A percentile compares a stretch with the other conserved stretches of the same genome.
phyloP scores from a whole-genome alignment of 1,140 invertebrate species.

The Brachionus manjavacas region DNA sequence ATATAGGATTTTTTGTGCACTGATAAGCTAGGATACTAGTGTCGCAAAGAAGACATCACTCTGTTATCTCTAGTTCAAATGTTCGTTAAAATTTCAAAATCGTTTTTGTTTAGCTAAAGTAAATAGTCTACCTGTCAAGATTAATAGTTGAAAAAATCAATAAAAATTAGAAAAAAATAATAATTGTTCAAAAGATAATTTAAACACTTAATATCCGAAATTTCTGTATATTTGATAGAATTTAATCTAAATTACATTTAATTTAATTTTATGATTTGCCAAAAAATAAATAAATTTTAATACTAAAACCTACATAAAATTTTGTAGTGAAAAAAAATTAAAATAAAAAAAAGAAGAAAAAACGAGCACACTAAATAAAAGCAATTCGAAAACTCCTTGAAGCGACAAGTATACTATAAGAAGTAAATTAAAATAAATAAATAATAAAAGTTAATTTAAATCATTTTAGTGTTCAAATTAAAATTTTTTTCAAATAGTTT shows the following conservation, averaged over 20 bases:
- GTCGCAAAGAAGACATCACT: neutral
- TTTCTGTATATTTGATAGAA: neutral
- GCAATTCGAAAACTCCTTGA: constrained; percentile 29
- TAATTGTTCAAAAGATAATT: constrained; percentile 17
- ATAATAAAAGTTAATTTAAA: constrained; percentile 37
- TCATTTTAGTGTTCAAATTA: neutral
- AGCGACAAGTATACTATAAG: constrained; percentile 35
- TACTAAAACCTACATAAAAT: neutral
- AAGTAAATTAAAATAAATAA: constrained; percentile 39
- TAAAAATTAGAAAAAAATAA: neutral
- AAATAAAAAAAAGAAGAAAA: neutral
- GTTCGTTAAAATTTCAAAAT: neutral
- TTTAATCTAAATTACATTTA: constrained; percentile 38
- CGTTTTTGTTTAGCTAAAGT: neutral
- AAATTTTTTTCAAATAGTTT: constrained; percentile 10
- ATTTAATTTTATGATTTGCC: constrained; percentile 27
- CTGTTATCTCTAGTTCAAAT: constrained; percentile 9
- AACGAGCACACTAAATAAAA: neutral
- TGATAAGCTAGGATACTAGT: constrained; percentile 16
- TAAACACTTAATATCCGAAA: constrained; percentile 38
- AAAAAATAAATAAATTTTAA: neutral
- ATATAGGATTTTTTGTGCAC: neutral
- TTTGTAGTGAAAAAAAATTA: neutral
- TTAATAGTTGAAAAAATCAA: constrained; percentile 14
- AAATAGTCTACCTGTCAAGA: constrained; percentile 36